Evolutionary conservation across 2,113 vertebrate genomes (phyloP).

Genomic region (Burhinus oedicnemus): DNA sequence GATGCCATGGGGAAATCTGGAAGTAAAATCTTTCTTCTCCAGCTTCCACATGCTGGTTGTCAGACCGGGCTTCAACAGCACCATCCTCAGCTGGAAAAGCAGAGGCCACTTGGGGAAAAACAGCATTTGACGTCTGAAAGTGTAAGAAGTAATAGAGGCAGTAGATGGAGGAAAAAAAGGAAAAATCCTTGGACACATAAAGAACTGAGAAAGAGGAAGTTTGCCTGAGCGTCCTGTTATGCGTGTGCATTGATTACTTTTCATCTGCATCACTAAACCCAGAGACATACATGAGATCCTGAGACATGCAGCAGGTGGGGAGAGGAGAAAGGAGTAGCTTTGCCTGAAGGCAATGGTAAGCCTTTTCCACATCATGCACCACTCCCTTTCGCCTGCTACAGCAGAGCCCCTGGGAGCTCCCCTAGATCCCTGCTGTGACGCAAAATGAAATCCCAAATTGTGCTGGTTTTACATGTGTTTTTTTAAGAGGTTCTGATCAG

Average conservation of each 20-base stretch:
- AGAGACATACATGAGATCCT: background rate
- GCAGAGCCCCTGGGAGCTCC: background rate
- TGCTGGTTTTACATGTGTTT: background rate
- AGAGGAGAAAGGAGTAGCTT: background rate
- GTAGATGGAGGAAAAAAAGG: background rate
- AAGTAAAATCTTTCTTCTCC: background rate
- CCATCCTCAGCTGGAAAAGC: background rate
- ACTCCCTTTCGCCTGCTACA: background rate
- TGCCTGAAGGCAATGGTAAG: background rate
- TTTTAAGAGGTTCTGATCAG: background rate
- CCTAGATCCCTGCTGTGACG: background rate
- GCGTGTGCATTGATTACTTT: background rate
- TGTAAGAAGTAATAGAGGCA: background rate
- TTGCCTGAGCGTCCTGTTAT: background rate
- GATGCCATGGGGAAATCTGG: background rate
- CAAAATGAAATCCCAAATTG: background rate
- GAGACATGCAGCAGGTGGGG: background rate
- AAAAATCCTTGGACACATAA: background rate
- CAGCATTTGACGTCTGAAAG: background rate
- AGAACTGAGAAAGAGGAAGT: background rate
- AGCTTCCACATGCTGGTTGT: background rate
- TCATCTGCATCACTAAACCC: background rate
- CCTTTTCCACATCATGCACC: background rate
- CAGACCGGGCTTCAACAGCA: background rate
- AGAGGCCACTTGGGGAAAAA: background rate